Evolutionary conservation across 1,140 invertebrate species (phyloP).

Genomic region (Drosophila mayri): DNA sequence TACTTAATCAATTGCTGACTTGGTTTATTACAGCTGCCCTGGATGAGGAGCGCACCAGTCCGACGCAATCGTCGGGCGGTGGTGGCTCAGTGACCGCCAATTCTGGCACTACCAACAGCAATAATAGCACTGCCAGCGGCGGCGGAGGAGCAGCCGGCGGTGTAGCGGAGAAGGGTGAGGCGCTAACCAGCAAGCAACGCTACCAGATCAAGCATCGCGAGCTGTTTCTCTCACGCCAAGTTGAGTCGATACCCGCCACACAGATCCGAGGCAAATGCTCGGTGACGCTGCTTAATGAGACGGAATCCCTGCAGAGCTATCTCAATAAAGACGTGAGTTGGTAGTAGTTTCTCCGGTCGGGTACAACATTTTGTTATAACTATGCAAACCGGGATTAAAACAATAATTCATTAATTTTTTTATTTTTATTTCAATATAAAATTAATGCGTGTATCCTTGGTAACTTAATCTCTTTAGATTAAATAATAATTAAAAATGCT

Average conservation of each 20-base stretch:
- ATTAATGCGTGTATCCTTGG: not conserved
- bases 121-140: constrained; percentile 61
- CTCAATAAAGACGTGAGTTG: constrained; percentile 96
- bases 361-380: not conserved
- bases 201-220: constrained; percentile 99
- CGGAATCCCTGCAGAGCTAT: constrained; percentile 97
- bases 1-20: not conserved
- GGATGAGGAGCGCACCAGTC: constrained; percentile 85
- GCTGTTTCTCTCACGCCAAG: constrained; percentile 98
- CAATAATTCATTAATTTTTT: not conserved
- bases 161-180: constrained; percentile 72
- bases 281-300: constrained; percentile 99
- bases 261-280: constrained; percentile 99
- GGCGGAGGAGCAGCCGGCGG: constrained; percentile 37
- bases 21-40: constrained; percentile 82
- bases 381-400: not conserved
- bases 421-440: not conserved
- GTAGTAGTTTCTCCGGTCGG: constrained; percentile 4
- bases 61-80: constrained; percentile 84
- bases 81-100: constrained; percentile 56
- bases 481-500: not conserved
- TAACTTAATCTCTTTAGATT: not conserved
- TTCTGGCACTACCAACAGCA: constrained; percentile 58
- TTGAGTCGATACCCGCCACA: constrained; percentile 98
- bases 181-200: constrained; percentile 90